Conservation (phyloP, 2,113 vertebrate species). For the Silurus asotus region DNA sequence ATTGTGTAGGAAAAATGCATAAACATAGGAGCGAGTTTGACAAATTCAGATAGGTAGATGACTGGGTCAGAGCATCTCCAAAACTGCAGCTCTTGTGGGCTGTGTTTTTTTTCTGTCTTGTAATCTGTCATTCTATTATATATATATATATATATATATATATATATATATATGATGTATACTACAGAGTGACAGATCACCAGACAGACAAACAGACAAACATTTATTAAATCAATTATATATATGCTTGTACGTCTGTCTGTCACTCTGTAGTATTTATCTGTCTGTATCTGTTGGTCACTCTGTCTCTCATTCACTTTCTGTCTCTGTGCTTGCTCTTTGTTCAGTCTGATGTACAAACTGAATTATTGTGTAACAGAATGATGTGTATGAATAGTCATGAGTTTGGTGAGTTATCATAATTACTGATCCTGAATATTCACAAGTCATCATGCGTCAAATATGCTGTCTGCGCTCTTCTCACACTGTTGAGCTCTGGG, state of each 20-base stretch:
- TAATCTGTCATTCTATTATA: too few species aligned
- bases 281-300: not conserved
- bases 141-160: too few species aligned
- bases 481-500: not conserved
- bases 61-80: too few species aligned
- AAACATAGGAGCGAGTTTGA: too few species aligned
- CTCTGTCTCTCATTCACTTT: not conserved
- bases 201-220: too few species aligned
- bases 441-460: constrained; percentile 9
- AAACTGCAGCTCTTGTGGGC: too few species aligned
- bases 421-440: constrained; percentile 6
- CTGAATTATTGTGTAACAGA: not conserved
- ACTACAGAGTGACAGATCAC: too few species aligned
- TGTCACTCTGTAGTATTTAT: not conserved
- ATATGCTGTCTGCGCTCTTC: constrained; percentile 5
- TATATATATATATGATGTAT: too few species aligned
- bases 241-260: not conserved
- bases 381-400: not conserved
- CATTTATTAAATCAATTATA: too few species aligned
- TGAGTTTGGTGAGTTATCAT: not conserved
- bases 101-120: too few species aligned
- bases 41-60: too few species aligned
- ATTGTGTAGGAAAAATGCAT: too few species aligned
- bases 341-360: not conserved
- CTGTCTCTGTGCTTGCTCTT: not conserved